A percentile compares a stretch with the other conserved stretches of the same genome.
Evolutionary conservation across 2,113 vertebrate species (phyloP).

Genomic region (Lagopus leucura): DNA sequence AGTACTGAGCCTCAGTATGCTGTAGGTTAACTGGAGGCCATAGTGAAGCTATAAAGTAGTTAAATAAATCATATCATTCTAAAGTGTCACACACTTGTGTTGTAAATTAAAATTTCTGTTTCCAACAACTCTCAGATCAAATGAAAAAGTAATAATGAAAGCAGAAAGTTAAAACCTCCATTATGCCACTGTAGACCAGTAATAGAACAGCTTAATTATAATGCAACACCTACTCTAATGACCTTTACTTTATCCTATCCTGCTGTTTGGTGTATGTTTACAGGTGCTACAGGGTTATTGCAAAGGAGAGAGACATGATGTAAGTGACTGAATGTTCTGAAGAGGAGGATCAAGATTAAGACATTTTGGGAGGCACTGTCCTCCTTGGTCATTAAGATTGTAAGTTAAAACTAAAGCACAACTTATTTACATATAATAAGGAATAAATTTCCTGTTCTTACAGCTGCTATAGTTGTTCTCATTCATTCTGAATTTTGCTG

Average conservation of each 20-base stretch:
- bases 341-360: not conserved
- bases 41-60: not conserved
- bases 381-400: not conserved
- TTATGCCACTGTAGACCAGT: not conserved
- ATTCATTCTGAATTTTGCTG: not conserved
- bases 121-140: not conserved
- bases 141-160: not conserved
- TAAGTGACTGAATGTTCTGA: not conserved
- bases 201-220: not conserved
- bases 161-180: not conserved
- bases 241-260: not conserved
- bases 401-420: not conserved
- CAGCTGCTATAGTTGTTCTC: not conserved
- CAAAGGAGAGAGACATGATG: not conserved
- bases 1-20: not conserved
- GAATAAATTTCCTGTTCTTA: not conserved
- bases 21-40: not conserved
- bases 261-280: not conserved
- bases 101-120: not conserved
- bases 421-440: not conserved
- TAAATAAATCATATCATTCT: fast-evolving
- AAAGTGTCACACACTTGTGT: not conserved
- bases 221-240: not conserved
- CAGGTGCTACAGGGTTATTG: not conserved
- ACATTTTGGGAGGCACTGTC: not conserved